Evolutionary conservation across 2,113 vertebrate genomes (phyloP).

Genomic region (Platysteira castanea): DNA sequence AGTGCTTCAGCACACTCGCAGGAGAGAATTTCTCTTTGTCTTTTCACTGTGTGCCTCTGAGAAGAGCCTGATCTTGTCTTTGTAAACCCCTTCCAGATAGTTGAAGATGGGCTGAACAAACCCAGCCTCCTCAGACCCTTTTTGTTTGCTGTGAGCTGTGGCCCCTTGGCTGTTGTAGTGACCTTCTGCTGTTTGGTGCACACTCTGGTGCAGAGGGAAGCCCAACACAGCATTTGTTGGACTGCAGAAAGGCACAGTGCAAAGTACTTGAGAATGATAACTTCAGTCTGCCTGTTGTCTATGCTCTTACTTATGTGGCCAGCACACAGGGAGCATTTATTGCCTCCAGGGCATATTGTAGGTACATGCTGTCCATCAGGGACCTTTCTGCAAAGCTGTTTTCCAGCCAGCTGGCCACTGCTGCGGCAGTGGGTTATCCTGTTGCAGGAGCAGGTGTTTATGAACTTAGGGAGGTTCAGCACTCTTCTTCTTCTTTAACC

Average conservation of each 20-base stretch:
- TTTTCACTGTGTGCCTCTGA: not conserved
- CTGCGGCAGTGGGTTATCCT: not conserved
- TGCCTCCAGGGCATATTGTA: not conserved
- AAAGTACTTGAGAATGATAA: not conserved
- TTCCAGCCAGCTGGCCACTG: not conserved
- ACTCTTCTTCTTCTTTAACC: not conserved
- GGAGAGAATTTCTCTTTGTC: not conserved
- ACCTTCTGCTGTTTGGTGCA: not conserved
- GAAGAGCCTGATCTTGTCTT: not conserved
- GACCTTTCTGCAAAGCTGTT: not conserved
- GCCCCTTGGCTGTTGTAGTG: not conserved
- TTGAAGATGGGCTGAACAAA: not conserved
- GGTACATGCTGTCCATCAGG: not conserved
- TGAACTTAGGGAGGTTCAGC: not conserved
- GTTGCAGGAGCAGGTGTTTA: not conserved
- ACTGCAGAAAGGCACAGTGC: not conserved
- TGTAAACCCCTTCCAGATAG: not conserved
- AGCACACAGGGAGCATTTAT: not conserved
- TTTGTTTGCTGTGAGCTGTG: not conserved
- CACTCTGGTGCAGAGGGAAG: not conserved
- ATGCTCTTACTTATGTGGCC: rapidly evolving
- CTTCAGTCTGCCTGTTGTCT: not conserved
- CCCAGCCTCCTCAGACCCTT: not conserved
- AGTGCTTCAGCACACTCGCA: not conserved
- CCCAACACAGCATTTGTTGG: not conserved